Base-by-base conservation (phyloP, 2,797 vertebrate genomes). In the Fistularia tabacaria region DNA sequence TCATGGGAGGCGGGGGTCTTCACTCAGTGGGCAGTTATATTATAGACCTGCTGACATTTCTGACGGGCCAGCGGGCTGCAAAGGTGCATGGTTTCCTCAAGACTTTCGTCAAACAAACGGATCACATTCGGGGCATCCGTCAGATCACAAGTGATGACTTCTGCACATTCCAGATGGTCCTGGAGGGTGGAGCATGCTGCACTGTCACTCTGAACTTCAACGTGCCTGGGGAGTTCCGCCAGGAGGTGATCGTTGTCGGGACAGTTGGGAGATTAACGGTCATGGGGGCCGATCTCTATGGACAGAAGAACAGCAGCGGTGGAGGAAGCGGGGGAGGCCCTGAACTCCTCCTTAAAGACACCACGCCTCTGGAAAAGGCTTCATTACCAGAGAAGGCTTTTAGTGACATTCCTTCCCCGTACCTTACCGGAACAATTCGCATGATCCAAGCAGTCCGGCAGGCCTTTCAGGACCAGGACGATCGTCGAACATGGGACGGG, bases 91-190 rank as follows among this genome's bases (percentile, higher is more conserved):
- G 97, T 59, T 88, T 99, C 82, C 94, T 99, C 51, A 97, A 95
- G 85, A 98, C 97, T 44, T 99, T 99, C 0, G 94, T 99, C 66
- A 99, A 98, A 76, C 97, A 99, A 88, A 98, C 97, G 0, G 94
- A 97, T 73, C 93, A 98, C 89, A 99, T 99, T 84, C 91, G 91
- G 52, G 97, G 97, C 40, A 97, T 99, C 86, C 93, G 97, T 3
- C 97, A 99, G 87, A 98, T 99, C 89, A 99, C 97, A 85, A 99
- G 97, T 1, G 97, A 98, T 0, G 97, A 99, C 89, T 99, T 99
- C 86, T 99, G 96, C 80, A 98, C 96, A 0, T 99, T 99, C 75
- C 97, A 99, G 87, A 99, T 99, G 97, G 93, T 94, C 7, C 86
- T 99, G 74, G 96, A 98, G 71, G 93, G 93, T 0, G 96, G 96